Base-by-base conservation (phyloP, 2,113 vertebrate genomes). In the Plecturocebus donacophilus region DNA sequence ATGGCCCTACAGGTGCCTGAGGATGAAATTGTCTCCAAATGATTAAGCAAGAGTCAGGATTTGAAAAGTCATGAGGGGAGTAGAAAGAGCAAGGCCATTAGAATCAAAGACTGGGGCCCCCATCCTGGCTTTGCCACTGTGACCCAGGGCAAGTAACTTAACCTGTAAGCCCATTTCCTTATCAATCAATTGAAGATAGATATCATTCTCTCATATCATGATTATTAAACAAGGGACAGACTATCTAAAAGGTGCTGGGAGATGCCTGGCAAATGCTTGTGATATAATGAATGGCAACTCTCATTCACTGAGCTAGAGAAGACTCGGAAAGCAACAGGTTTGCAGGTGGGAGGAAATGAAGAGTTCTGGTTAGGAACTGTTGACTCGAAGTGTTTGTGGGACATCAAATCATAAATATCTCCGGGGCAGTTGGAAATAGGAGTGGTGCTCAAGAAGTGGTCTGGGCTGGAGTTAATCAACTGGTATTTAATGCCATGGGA, bases 401-500 rank as follows among this genome's bases (percentile, higher is more conserved):
- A 32, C 38, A 17, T 16, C 64, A 14, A 4, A 23, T 71, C 2
- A 0, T 32, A 20, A 32, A 20, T 21, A 16, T 20, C 7, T 8
- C 20, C 0, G 5, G 19, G 75, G 40, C 16, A 45, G 3, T 3
- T 66, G 47, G 91, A 76, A 30, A 40, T 2, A 38, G n/a, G 42
- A 77, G 47, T 2, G 30, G 27, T 1, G 16, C 64, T 90, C 27
- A 40, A 71, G 73, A 23, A 42, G n/a, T 3, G 25, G 54, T 13
- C 45, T 30, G 12, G 23, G 25, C 47, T 35, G 23, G 45, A 58
- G 20, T 40, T 20, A 17, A n/a, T 32, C 32, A 30, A 47, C 9
- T 20, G 40, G 68, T 21, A 42, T 32, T 20, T 32, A 81, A n/a
- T 1, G 9, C 1, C 10, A 16, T 1, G 1, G 25, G 5, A 13